phyloP scores from a whole-genome alignment of 2,113 vertebrate genomes.

The Paracanthobrama guichenoti region DNA sequence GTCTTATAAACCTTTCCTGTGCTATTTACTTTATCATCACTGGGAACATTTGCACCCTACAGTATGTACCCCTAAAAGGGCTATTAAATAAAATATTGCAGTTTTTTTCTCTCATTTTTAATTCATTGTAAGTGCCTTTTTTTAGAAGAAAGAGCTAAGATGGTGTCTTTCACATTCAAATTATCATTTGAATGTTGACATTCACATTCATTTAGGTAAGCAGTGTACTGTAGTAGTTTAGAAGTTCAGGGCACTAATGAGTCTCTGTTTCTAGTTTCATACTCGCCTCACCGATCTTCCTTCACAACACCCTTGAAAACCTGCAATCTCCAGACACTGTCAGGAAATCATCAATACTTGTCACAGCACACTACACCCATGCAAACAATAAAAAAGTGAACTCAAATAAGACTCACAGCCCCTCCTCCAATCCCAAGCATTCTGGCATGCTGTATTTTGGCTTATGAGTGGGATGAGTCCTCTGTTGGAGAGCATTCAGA shows the following conservation, averaged over 20 bases:
- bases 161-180: not conserved
- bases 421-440: not conserved
- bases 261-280: not conserved
- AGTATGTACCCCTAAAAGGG: not conserved
- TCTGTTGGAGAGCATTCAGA: constrained; percentile 15
- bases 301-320: not conserved
- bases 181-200: not conserved
- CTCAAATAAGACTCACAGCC: not conserved
- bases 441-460: not conserved
- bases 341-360: constrained; percentile 18
- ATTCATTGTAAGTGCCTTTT: not conserved
- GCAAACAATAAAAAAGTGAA: constrained; percentile 1
- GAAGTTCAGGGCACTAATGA: not conserved
- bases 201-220: not conserved
- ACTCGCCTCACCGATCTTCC: not conserved
- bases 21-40: not conserved
- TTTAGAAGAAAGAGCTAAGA: not conserved
- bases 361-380: not conserved
- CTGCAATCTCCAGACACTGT: not conserved
- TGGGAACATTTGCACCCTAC: not conserved
- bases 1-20: not conserved
- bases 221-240: too few species aligned
- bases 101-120: not conserved
- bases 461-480: not conserved
- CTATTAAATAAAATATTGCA: not conserved